phyloP scores from a whole-genome alignment of 2,888 invertebrate genomes.

The Tipula unca region DNA sequence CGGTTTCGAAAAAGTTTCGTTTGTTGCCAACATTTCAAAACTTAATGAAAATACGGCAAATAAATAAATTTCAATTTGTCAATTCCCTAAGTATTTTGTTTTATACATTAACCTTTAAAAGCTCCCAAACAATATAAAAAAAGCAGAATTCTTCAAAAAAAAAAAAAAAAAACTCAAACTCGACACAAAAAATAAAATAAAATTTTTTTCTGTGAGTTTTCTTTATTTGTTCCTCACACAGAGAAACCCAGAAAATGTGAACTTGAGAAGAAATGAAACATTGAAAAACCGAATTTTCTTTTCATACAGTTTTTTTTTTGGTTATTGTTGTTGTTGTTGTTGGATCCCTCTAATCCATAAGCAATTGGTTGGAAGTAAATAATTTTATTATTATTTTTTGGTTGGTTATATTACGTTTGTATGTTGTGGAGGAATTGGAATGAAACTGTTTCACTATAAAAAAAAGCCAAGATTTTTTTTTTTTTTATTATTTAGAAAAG shows the following conservation, averaged over 20 bases:
- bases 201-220: neutral
- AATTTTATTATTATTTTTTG: neutral
- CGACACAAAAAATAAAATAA: neutral
- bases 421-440: neutral
- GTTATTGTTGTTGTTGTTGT: neutral
- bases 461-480: neutral
- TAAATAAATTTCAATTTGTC: neutral
- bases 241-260: neutral
- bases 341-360: neutral
- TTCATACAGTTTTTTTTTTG: neutral
- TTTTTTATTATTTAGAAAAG: neutral
- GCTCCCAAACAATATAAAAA: neutral
- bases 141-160: neutral
- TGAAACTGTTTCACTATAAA: neutral
- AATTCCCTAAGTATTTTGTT: neutral
- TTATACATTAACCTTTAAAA: neutral
- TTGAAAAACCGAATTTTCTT: neutral
- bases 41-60: neutral
- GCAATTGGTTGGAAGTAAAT: slow-evolving; percentile 14
- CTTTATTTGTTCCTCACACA: neutral
- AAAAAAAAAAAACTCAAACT: too few species aligned
- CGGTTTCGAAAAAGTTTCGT: neutral
- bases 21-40: neutral
- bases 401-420: neutral
- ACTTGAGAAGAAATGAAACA: neutral